Percentiles rank a stretch among this genome's conserved stretches.
Evolutionary conservation across 2,888 invertebrate genomes (phyloP).

Genomic region (Tuberolachnus salignus): DNA sequence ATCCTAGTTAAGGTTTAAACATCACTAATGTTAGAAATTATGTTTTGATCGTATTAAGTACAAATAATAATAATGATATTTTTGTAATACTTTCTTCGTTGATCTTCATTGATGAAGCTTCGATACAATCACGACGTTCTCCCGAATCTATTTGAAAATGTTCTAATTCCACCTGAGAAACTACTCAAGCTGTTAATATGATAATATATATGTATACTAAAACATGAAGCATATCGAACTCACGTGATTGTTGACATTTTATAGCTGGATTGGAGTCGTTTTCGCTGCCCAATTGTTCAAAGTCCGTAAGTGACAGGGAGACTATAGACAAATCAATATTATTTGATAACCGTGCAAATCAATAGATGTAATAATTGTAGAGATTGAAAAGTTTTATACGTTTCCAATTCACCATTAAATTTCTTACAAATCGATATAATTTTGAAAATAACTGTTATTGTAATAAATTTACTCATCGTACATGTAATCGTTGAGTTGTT

Average conservation of each 20-base stretch:
- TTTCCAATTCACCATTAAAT: neutral
- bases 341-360: neutral
- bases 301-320: conserved; percentile 42
- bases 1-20: no score
- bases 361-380: neutral
- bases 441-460: neutral
- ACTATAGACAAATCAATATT: conserved; percentile 12
- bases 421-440: neutral
- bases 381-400: neutral
- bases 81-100: conserved; percentile 11
- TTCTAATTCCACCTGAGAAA: conserved; percentile 20
- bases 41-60: neutral
- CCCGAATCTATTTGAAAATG: conserved; percentile 12
- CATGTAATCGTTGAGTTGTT: conserved; percentile 39
- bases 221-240: neutral
- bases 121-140: conserved; percentile 12
- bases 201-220: neutral
- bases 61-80: no score
- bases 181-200: neutral
- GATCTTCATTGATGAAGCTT: neutral
- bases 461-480: conserved; percentile 18
- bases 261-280: conserved; percentile 21
- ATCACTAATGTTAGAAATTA: neutral
- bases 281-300: conserved; percentile 41
- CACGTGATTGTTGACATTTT: conserved; percentile 15